A percentile compares a stretch with the other conserved stretches of the same genome.
These are phyloP conservation scores for Parambassis ranga DNA, from an alignment of 2,797 vertebrate genomes.

Conservation along the genomic window DNA sequence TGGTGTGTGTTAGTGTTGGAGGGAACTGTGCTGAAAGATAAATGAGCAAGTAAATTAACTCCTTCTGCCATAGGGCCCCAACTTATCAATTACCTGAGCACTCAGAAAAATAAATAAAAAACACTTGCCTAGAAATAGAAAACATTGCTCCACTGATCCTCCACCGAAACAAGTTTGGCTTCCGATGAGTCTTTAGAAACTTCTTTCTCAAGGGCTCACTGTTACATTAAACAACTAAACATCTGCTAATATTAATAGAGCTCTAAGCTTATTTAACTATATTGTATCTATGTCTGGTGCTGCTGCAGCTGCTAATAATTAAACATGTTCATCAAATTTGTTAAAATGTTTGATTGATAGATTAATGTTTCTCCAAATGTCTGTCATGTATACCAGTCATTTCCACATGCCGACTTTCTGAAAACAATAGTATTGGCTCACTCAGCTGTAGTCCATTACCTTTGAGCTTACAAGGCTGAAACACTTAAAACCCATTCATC, in stretches of 20 bases:
- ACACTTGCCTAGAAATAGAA: too few relatives aligned
- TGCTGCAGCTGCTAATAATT: not conserved
- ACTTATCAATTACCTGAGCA: too few relatives aligned
- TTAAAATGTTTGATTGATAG: constrained; percentile 21
- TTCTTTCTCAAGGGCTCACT: not conserved
- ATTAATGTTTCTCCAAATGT: constrained; percentile 13
- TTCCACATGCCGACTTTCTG: constrained; percentile 48
- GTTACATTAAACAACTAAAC: not conserved
- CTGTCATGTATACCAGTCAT: constrained; percentile 11
- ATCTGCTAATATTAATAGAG: not conserved
- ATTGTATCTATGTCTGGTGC: not conserved
- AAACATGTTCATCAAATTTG: constrained; percentile 5
- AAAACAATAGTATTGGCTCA: constrained; percentile 52
- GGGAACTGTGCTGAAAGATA: too few relatives aligned
- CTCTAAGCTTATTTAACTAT: not conserved
- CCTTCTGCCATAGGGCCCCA: too few relatives aligned
- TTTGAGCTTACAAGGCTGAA: constrained; percentile 61
- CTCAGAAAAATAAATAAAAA: too few relatives aligned
- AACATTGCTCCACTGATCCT: too few relatives aligned
- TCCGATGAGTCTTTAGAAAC: too few relatives aligned
- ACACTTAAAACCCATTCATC: constrained; percentile 69
- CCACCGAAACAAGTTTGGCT: too few relatives aligned
- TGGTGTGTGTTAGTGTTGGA: too few relatives aligned
- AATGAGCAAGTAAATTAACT: too few relatives aligned
- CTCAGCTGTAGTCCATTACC: constrained; percentile 72